Conservation (phyloP, 2,888 invertebrate genomes). For the Meloe dianella region DNA sequence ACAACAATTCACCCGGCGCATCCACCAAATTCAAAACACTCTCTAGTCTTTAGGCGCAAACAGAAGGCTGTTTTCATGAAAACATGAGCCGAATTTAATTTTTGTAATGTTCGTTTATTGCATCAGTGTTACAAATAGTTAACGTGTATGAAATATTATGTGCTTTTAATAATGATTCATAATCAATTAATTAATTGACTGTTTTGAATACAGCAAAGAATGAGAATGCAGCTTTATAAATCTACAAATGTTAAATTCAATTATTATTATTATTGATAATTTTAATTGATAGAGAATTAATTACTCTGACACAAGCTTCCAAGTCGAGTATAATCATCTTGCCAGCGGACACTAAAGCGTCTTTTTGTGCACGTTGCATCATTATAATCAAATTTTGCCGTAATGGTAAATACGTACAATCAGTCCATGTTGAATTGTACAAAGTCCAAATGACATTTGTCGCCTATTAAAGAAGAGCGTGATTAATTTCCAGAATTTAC, state of each 20-base stretch:
- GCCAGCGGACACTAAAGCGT: slow-evolving; percentile 10
- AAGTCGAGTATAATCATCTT: slow-evolving; percentile 8
- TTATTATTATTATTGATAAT: too few species aligned
- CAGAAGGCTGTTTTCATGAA: too few species aligned
- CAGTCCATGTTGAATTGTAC: slow-evolving; percentile 2
- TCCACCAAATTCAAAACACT: too few species aligned
- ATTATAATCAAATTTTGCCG: slow-evolving; percentile 7
- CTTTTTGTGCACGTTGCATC: slow-evolving; percentile 14
- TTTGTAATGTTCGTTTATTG: too few species aligned
- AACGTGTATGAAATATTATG: too few species aligned
- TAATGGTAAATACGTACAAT: slow-evolving; percentile 11
- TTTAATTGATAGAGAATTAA: too few species aligned
- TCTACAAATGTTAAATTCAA: background rate
- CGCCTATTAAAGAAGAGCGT: background rate
- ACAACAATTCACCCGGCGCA: slow-evolving; percentile 76
- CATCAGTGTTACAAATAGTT: too few species aligned
- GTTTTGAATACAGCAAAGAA: background rate
- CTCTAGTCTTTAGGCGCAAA: too few species aligned
- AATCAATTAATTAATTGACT: background rate
- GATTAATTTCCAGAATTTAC: too few species aligned
- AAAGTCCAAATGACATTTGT: slow-evolving; percentile 6
- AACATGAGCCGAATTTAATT: too few species aligned
- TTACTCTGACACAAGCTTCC: slow-evolving; percentile 10
- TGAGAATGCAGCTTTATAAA: background rate
- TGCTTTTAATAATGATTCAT: too few species aligned